Conservation (phyloP, 2,113 vertebrate species). For the Empidonax alnorum region DNA sequence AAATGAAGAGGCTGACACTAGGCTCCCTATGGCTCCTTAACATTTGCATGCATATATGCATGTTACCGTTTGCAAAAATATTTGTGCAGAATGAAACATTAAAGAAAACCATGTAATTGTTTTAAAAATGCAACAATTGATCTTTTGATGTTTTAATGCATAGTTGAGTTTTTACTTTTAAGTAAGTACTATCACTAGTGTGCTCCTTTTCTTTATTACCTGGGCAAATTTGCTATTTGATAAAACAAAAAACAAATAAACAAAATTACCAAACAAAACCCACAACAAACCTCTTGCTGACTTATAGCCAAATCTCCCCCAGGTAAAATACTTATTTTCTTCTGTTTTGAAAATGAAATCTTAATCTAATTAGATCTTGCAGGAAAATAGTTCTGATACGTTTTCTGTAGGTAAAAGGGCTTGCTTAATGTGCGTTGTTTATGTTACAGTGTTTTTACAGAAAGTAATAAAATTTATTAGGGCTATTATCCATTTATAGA, state of each 20-base stretch:
- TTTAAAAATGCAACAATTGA: neutral
- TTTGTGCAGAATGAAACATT: neutral
- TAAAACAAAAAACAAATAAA: slow-evolving; percentile 13
- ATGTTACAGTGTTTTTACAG: slow-evolving; percentile 26
- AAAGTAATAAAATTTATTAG: slow-evolving; percentile 27
- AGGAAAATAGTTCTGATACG: neutral
- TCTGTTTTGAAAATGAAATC: slow-evolving; percentile 64
- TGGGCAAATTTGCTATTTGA: slow-evolving; percentile 38
- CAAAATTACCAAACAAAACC: neutral
- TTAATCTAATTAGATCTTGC: slow-evolving; percentile 54
- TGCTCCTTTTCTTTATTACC: slow-evolving; percentile 4
- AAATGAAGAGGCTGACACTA: neutral
- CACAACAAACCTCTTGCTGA: neutral
- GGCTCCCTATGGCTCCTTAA: neutral
- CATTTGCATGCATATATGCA: neutral
- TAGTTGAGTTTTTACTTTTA: neutral
- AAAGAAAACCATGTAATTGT: neutral
- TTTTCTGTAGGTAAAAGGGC: slow-evolving; percentile 47
- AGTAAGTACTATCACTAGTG: neutral
- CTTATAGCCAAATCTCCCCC: neutral
- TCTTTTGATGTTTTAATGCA: neutral
- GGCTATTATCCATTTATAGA: neutral
- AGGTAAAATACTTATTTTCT: slow-evolving; percentile 48
- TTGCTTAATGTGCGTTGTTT: slow-evolving; percentile 42
- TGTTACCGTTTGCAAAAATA: neutral